Conservation (phyloP, 2,888 invertebrate species). For the Pherbina coryleti region DNA sequence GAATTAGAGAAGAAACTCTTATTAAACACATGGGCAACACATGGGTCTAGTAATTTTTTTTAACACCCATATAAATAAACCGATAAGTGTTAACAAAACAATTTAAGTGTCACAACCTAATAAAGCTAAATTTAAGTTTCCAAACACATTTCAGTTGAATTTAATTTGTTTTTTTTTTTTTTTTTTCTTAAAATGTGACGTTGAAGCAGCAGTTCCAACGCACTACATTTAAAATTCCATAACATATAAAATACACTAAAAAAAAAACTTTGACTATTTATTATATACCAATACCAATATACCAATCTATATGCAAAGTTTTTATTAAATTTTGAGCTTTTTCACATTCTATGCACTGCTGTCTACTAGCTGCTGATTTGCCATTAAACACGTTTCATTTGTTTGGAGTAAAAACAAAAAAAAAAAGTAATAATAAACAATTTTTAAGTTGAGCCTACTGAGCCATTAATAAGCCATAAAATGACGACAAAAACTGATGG, state of each 20-base stretch:
- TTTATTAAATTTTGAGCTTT: background rate
- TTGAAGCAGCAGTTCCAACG: background rate
- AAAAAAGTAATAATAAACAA: constrained; percentile 2
- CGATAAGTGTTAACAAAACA: no score
- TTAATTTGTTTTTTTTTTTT: no score
- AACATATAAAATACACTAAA: background rate
- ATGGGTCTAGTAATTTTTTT: no score
- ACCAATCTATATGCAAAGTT: background rate
- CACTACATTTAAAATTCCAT: background rate
- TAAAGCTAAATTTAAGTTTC: no score
- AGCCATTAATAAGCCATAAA: constrained; percentile 61
- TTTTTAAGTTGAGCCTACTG: constrained; percentile 24
- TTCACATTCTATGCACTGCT: background rate
- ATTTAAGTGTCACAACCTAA: no score
- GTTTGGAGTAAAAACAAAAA: constrained; percentile 45
- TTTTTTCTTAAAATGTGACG: background rate
- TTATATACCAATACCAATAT: no score
- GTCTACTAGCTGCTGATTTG: background rate
- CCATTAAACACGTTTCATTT: constrained; percentile 29
- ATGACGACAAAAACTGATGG: constrained; percentile 39
- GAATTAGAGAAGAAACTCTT: no score
- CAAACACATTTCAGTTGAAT: no score
- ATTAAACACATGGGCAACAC: no score
- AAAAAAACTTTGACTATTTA: background rate
- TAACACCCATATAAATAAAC: no score